These are phyloP conservation scores for Peucedramus taeniatus DNA, from an alignment of 2,113 vertebrate species.

Conservation along the genomic window DNA sequence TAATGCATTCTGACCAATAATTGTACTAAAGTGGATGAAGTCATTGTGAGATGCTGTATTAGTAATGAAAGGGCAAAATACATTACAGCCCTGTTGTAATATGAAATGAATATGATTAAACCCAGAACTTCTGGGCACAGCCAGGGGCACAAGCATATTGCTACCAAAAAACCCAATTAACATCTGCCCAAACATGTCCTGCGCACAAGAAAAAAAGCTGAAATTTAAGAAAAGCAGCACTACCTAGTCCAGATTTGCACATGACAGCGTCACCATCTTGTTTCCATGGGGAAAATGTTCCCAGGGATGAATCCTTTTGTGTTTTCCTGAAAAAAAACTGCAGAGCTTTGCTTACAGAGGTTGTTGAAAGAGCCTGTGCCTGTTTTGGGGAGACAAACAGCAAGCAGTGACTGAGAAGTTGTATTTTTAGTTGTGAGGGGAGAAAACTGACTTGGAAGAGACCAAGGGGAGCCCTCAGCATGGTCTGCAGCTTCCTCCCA, in stretches of 20 bases:
- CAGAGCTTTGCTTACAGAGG: background rate
- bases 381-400: background rate
- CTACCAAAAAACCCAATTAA: background rate
- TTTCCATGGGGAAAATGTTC: background rate
- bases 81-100: background rate
- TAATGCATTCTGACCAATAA: background rate
- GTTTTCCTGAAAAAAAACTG: background rate
- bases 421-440: background rate
- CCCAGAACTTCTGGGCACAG: background rate
- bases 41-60: background rate
- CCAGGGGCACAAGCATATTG: no score
- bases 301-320: background rate
- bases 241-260: background rate
- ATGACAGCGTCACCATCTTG: background rate
- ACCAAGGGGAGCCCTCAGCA: accelerated
- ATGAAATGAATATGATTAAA: background rate
- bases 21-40: background rate
- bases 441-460: background rate
- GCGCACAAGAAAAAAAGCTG: background rate
- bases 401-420: accelerated
- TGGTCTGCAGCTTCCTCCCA: background rate
- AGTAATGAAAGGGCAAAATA: background rate
- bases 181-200: background rate
- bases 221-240: background rate
- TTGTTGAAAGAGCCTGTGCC: no score